A percentile compares a stretch with the other conserved stretches of the same genome.
Conservation (phyloP, 2,888 invertebrate genomes). For the Eilema sororculum region DNA sequence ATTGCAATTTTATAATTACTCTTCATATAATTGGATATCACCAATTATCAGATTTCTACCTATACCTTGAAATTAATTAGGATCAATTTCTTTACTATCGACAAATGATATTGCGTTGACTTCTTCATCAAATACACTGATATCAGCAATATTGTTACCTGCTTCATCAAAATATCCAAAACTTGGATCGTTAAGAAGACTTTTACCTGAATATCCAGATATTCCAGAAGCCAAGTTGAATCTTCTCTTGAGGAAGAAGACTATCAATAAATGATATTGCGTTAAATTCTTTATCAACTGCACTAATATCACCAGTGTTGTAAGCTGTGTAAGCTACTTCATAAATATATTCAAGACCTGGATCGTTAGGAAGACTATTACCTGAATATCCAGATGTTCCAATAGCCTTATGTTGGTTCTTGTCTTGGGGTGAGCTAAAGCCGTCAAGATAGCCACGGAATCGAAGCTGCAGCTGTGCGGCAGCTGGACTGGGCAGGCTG, state of each 20-base stretch:
- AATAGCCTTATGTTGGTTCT: conserved; percentile 42
- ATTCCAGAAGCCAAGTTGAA: conserved; percentile 41
- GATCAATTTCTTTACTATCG: conserved; percentile 16
- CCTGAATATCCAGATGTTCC: conserved; percentile 29
- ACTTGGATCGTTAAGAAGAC: background rate
- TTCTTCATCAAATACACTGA: background rate
- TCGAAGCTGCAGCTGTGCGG: conserved; percentile 82
- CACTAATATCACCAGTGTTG: too few relatives aligned
- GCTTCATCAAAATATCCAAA: conserved; percentile 4
- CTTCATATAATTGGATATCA: conserved; percentile 9
- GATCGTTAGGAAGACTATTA: conserved; percentile 2
- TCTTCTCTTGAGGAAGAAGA: conserved; percentile 21
- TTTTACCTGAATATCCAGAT: conserved; percentile 24
- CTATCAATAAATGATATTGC: conserved; percentile 44
- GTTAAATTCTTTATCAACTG: too few relatives aligned
- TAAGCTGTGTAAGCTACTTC: conserved; percentile 12
- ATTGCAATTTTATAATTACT: conserved; percentile 11
- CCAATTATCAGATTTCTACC: conserved; percentile 10
- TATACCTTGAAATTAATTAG: conserved; percentile 11
- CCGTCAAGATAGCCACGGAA: conserved; percentile 84
- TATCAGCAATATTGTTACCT: conserved; percentile 12
- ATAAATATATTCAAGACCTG: conserved; percentile 1
- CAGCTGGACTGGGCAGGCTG: conserved; percentile 78
- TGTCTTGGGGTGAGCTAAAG: conserved; percentile 48
- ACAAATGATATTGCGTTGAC: conserved; percentile 48